A percentile compares a stretch with the other conserved stretches of the same genome.
Conservation (phyloP, 1,140 invertebrate species). For the Drosophila pectinifera region DNA sequence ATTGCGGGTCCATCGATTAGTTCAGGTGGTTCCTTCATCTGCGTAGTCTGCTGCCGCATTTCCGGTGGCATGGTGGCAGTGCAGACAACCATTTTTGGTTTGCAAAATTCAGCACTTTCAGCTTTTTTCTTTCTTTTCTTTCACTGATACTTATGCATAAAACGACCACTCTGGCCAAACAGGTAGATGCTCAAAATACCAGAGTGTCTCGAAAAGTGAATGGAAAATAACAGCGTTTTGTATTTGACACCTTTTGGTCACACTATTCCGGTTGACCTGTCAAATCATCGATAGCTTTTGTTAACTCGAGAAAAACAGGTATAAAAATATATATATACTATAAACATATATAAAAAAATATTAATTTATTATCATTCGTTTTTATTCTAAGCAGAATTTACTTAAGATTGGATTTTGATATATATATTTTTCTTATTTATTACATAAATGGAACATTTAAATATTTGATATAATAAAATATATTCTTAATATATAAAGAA, state of each 20-base stretch:
- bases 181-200: not conserved
- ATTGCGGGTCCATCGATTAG: not conserved
- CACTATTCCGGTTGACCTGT: not conserved
- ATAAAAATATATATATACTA: no score
- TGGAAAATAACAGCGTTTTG: not conserved
- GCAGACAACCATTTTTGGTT: conserved; percentile 26
- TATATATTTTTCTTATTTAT: no score
- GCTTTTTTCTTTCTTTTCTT: conserved; percentile 13
- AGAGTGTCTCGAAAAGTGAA: not conserved
- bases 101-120: conserved; percentile 4
- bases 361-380: no score
- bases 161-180: not conserved
- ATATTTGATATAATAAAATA: no score
- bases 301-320: no score
- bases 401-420: no score
- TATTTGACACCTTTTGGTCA: not conserved
- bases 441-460: no score
- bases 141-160: conserved; percentile 22
- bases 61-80: conserved; percentile 18
- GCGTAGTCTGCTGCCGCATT: not conserved
- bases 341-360: no score
- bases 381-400: no score
- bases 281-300: not conserved
- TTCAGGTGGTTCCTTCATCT: not conserved
- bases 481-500: no score